Evolutionary conservation across 2,888 invertebrate genomes (phyloP), one percentile per base, ranked within the genome.

Genomic region (Ochropleura leucogaster): DNA sequence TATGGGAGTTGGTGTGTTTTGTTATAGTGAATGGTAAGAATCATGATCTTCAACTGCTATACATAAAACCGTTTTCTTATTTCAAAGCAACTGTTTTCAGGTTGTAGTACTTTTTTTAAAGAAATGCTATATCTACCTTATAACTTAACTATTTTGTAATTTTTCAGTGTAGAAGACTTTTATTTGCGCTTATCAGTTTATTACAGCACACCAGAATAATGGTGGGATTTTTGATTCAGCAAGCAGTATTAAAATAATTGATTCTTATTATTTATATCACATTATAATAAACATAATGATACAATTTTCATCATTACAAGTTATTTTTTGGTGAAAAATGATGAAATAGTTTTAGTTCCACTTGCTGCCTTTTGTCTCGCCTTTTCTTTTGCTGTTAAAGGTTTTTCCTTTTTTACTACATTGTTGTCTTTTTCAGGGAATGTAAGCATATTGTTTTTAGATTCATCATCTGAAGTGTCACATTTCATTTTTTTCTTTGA

Each of bases 271-370:
- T 53, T 67, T 20, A 47, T 51, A n/a, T n/a, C n/a, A n/a, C 30
- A 16, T 16, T 8, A 40, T 40, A 59, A n/a, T 14, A 49, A 47
- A 12, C 12, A 47, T 49, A 9, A 47, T 4, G 47, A 16, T n/a
- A 20, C 18, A 40, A 42, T 46, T 73, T 49, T 53, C 4, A 72
- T n/a, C 40, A 4, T 14, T 40, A 4, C 18, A 9, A 60, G 0
- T 86, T 86, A 97, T 90, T 97, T 97, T 92, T 98, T 98, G 85
- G 97, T 97, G 92, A 98, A 98, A 95, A 98, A 98, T 51, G 98
- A 97, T 70, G 98, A 97, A 90, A 98, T 98, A 88, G 97, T 98
- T 95, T 98, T 98, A 47, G 98, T 98, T 68, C 98, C 98, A 88
- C 97, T 97, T 49, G 98, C 98, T 72, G 98, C 98, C 92, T 98